Evolutionary conservation across 1,140 invertebrate genomes (phyloP).

Genomic region (Parapsyche elsis): DNA sequence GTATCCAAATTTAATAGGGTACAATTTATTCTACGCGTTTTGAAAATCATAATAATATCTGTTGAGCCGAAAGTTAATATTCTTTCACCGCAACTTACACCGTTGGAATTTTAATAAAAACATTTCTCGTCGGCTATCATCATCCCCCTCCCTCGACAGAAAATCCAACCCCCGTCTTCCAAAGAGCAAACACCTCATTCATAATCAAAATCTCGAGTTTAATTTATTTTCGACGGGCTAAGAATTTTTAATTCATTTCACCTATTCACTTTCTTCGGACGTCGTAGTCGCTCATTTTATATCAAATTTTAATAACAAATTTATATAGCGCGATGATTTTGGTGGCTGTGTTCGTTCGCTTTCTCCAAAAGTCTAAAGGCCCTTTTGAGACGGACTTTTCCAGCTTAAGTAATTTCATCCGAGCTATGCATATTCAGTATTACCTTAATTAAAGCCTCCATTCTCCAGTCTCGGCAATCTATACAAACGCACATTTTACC

Average conservation of each 20-base stretch:
- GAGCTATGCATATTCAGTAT: constrained; percentile 22
- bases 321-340: background rate
- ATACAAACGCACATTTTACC: background rate
- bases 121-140: background rate
- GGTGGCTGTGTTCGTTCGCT: no score
- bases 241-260: constrained; percentile 22
- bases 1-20: no score
- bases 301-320: constrained; percentile 31
- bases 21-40: no score
- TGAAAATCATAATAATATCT: no score
- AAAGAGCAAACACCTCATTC: constrained; percentile 9
- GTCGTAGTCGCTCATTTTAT: background rate
- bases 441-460: constrained; percentile 13
- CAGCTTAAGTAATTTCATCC: constrained; percentile 8
- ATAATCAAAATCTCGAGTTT: constrained; percentile 23
- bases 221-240: constrained; percentile 14
- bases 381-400: constrained; percentile 12
- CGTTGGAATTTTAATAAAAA: constrained; percentile 14
- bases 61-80: no score
- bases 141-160: no score
- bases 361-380: background rate
- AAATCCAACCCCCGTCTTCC: background rate
- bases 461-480: background rate
- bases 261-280: background rate
- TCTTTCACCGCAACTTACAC: background rate